Conservation (phyloP, 1,140 invertebrate genomes). For the Drosophila navojoa region DNA sequence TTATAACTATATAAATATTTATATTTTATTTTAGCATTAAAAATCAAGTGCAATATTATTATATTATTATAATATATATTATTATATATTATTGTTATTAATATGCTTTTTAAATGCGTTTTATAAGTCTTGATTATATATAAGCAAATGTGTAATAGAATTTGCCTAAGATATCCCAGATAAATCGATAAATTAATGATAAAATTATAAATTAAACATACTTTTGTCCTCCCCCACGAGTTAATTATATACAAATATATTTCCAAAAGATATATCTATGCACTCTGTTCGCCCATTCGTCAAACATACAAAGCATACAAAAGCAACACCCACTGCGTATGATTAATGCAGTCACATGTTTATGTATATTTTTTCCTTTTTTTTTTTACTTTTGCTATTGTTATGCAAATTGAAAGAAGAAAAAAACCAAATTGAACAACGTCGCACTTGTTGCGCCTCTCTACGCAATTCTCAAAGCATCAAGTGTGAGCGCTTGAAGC, state of each 20-base stretch:
- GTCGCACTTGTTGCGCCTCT: constrained; percentile 14
- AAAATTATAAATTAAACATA: no score
- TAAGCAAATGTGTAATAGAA: no score
- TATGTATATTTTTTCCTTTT: background rate
- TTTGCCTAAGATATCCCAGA: no score
- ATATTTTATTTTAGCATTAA: no score
- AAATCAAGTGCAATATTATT: no score
- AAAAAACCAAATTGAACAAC: background rate
- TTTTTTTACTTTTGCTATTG: constrained; percentile 4
- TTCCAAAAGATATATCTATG: background rate
- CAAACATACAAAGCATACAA: background rate
- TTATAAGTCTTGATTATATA: no score
- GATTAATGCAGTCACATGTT: constrained; percentile 10
- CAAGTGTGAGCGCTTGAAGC: constrained; percentile 31
- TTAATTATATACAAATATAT: background rate
- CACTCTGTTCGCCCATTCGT: background rate
- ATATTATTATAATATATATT: no score
- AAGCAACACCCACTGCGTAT: constrained; percentile 4
- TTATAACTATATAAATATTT: no score
- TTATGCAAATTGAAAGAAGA: constrained; percentile 14
- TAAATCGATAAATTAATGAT: no score
- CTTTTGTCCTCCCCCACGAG: background rate
- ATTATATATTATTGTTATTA: no score
- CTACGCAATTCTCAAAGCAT: constrained; percentile 24
- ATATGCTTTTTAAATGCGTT: no score